A percentile compares a stretch with the other conserved stretches of the same genome.
Evolutionary conservation across 1,140 invertebrate species (phyloP).

Genomic region (Orchestia grillus): DNA sequence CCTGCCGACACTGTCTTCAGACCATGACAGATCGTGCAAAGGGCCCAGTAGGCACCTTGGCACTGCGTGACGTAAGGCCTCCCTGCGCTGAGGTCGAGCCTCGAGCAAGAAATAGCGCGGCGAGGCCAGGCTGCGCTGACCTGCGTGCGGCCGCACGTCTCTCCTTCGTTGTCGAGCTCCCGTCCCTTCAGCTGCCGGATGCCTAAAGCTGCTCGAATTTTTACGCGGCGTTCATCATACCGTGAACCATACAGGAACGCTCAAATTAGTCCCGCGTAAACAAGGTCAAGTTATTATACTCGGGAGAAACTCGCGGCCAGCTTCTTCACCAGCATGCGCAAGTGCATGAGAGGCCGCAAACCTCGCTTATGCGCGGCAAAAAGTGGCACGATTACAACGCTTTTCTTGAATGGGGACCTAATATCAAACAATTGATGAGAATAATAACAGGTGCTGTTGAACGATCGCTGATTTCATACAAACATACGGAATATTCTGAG

Average conservation of each 20-base stretch:
- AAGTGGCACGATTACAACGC: not conserved
- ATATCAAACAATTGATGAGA: not conserved
- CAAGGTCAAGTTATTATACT: not conserved
- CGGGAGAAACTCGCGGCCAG: not conserved
- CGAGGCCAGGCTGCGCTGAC: not conserved
- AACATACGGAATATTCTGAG: not conserved
- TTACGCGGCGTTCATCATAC: not conserved
- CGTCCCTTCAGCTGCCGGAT: not conserved
- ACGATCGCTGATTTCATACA: not conserved
- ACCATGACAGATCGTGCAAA: no score
- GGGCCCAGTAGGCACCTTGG: not conserved
- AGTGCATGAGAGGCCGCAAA: not conserved
- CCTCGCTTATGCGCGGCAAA: not conserved
- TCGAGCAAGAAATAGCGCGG: not conserved
- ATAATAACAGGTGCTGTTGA: not conserved
- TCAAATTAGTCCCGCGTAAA: not conserved
- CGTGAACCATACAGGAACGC: not conserved
- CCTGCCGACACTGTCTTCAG: no score
- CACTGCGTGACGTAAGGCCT: not conserved
- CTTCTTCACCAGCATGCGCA: not conserved
- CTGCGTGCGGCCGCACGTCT: not conserved
- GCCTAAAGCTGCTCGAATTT: not conserved
- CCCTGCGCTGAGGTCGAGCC: not conserved
- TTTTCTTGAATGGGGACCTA: not conserved
- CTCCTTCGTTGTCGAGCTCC: not conserved